Base-by-base conservation (phyloP, 2,113 vertebrate genomes). In the Crotalus viridis region DNA sequence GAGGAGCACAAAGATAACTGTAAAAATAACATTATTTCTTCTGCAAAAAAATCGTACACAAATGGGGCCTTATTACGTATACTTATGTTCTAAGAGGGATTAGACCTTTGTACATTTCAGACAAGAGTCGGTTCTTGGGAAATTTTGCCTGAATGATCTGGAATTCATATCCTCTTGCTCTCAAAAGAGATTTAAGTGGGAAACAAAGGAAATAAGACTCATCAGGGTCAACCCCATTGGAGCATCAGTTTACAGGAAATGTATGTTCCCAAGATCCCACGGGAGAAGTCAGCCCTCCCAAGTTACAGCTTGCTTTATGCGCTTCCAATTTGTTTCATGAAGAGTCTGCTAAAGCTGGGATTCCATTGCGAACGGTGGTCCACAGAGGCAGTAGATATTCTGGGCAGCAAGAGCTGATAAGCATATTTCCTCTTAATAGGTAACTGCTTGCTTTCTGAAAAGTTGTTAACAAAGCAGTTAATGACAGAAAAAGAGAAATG, bases 401-500 rank as follows among this genome's bases (percentile, higher is more conserved):
- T 88, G 26, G 26, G 28, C 19, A 39, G 28, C 28, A 2, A 2
- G 54, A 28, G 55, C 0, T 1, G 0, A 88, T 0, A 0, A 1
- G 0, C 0, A 10, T 19, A 0, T 0, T 24, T 93, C 57, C 92
- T 88, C 17, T n/a, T 52, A 10, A 2, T 28, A 0, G 10, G 0
- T 54, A 48, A 90, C 93, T 92, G 93, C 74, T 93, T 89, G 54
- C 93, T 93, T 81, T 95, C 92, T 88, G 87, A 95, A 92, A 85
- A 86, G 91, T 94, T 52, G 91, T 93, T 89, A 0, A 0, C 86
- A 0, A 90, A 88, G 88, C 92, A 91, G 95, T 91, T 90, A 93
- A 56, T 93, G 92, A 85, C 93, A 94, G 94, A 94, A 19, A 55
- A 59, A 81, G 19, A 43, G 48, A 92, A 96, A 95, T 96, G 91